phyloP scores from a whole-genome alignment of 2,888 invertebrate genomes.

The Zhuqinia jingwanae region DNA sequence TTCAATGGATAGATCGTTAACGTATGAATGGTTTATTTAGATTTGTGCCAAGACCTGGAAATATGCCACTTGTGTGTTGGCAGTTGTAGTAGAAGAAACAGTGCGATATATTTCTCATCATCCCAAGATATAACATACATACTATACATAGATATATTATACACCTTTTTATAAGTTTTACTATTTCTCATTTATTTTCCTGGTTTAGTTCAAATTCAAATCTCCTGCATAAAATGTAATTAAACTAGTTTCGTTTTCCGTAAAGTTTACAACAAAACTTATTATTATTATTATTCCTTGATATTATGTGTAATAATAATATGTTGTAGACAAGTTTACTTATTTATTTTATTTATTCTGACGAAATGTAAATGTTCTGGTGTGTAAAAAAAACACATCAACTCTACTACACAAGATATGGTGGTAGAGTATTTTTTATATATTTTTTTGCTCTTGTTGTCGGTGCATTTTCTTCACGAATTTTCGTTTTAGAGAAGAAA shows the following conservation, averaged over 20 bases:
- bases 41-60: constrained; percentile 66
- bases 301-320: too few species aligned
- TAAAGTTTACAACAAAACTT: not conserved
- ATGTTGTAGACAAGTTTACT: too few species aligned
- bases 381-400: not conserved
- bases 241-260: constrained; percentile 29
- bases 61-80: constrained; percentile 60
- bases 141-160: too few species aligned
- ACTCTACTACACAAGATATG: not conserved
- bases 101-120: constrained; percentile 24
- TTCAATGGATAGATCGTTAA: constrained; percentile 72
- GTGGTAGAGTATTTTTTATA: not conserved
- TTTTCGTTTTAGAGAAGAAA: too few species aligned
- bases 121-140: too few species aligned
- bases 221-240: not conserved
- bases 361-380: constrained; percentile 78
- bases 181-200: not conserved
- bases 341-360: too few species aligned
- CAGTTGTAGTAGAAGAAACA: constrained; percentile 9
- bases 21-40: constrained; percentile 74
- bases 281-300: not conserved
- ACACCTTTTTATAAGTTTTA: too few species aligned
- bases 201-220: constrained; percentile 23
- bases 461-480: too few species aligned
- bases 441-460: not conserved